These are phyloP conservation scores for Philopotamus ludificatus DNA, from an alignment of 1,140 invertebrate genomes.

Conservation along the genomic window DNA sequence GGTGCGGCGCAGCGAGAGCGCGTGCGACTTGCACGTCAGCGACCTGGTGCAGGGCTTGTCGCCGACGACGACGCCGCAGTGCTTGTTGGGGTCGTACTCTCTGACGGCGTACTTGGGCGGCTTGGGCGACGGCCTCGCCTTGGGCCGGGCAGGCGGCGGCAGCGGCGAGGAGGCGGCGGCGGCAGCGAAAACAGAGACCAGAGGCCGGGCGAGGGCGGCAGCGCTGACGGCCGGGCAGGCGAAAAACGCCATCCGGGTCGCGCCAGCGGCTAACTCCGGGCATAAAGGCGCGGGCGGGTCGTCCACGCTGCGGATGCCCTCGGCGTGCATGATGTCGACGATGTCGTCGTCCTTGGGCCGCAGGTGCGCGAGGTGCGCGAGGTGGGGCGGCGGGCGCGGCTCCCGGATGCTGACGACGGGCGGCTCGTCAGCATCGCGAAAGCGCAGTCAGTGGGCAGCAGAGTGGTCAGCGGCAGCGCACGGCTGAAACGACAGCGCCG, in stretches of 20 bases:
- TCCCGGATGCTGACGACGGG: constrained; percentile 43
- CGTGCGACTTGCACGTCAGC: constrained; percentile 81
- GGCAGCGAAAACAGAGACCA: neutral
- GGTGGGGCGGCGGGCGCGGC: constrained; percentile 45
- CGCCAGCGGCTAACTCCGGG: constrained; percentile 44
- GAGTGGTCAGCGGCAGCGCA: constrained; percentile 44
- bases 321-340: constrained; percentile 29
- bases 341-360: constrained; percentile 39
- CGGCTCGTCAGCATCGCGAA: constrained; percentile 51
- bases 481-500: constrained; percentile 16
- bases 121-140: constrained; percentile 41
- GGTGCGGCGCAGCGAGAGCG: constrained; percentile 69
- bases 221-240: constrained; percentile 46
- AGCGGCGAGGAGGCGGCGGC: constrained; percentile 46
- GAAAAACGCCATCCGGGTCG: constrained; percentile 17
- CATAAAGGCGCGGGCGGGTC: constrained; percentile 44
- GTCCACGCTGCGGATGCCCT: constrained; percentile 30
- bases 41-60: constrained; percentile 79
- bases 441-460: constrained; percentile 42
- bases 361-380: constrained; percentile 48
- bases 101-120: constrained; percentile 61
- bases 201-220: constrained; percentile 42
- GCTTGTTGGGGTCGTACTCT: constrained; percentile 78
- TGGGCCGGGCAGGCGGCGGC: constrained; percentile 40
- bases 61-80: constrained; percentile 73